Evolutionary conservation across 2,888 invertebrate genomes (phyloP), one percentile per base, ranked within the genome.

Genomic region (Atrina japonica): DNA sequence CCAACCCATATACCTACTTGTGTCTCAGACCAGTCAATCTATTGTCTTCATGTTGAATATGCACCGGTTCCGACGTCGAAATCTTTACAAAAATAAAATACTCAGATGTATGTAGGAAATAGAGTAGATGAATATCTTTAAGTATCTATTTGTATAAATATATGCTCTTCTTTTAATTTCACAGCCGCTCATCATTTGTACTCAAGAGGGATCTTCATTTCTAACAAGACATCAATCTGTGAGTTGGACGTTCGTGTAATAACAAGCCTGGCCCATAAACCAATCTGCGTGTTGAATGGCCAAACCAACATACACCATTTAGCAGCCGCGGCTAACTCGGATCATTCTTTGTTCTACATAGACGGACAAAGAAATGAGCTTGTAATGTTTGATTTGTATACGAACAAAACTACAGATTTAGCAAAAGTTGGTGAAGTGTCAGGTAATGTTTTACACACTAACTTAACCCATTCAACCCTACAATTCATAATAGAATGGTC

Each of bases 191-290:
- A 68, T 16, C 47, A 61, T 9, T n/a, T 68, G 9, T 68, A 45
- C 43, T 41, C 55, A 14, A 55, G 53, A 47, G 61, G 61, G 3
- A 21, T 68, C 14, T 55, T 68, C 25, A 43, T 68, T 3, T 29
- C 68, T 11, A 68, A 68, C n/a, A 14, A 45, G 5, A 68, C 61
- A 9, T 41, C 41, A 53, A 61, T 61, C 11, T 68, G 68, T 55
- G 55, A 61, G 61, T 40, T 47, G 29, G 68, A 68, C 40, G 35
- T 47, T 16, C 61, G 61, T 6, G 61, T 68, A 9, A 43, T 52
- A 9, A 63, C 59, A 1, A 61, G 55, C 47, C 23, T 40, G 14
- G 27, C 35, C 14, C 61, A 45, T 14, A 27, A 21, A 11, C 49
- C 61, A n/a, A 41, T 47, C 21, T 68, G 68, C 25, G 25, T 68